phyloP scores from a whole-genome alignment of 2,113 vertebrate genomes.

The Aix galericulata region DNA sequence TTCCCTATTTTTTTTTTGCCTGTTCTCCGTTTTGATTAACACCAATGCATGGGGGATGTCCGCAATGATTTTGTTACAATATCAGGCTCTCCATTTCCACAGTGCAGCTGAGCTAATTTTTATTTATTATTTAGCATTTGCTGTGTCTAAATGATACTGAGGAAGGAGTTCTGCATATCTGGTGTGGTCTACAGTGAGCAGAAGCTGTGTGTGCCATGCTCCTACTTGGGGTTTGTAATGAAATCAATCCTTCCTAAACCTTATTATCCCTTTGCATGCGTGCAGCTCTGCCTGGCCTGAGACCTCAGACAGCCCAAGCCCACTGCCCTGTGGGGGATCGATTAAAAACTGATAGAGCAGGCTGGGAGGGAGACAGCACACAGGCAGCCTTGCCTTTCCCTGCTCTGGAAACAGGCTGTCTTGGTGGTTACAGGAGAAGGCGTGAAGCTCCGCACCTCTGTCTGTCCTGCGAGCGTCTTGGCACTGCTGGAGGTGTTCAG shows the following conservation, averaged over 20 bases:
- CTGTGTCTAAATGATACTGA: background rate
- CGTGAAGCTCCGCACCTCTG: conserved; percentile 5
- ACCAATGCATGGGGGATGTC: background rate
- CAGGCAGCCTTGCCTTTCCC: background rate
- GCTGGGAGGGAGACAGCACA: background rate
- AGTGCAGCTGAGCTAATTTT: background rate
- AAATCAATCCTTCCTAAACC: background rate
- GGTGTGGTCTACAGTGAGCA: background rate
- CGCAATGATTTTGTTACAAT: background rate
- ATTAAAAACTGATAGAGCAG: rapidly evolving
- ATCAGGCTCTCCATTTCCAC: background rate
- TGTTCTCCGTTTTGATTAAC: background rate
- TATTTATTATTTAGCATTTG: background rate
- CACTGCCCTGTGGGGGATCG: rapidly evolving
- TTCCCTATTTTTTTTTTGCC: background rate
- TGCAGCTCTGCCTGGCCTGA: background rate
- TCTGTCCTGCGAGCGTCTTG: rapidly evolving
- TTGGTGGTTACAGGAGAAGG: background rate
- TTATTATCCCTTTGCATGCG: background rate
- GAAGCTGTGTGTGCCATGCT: background rate
- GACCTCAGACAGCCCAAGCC: background rate
- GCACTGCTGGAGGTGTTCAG: background rate
- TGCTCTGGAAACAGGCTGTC: background rate
- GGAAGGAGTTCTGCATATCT: background rate
- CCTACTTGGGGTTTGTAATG: background rate